phyloP scores from a whole-genome alignment of 1,140 invertebrate genomes.

The Belonocnema kinseyi region DNA sequence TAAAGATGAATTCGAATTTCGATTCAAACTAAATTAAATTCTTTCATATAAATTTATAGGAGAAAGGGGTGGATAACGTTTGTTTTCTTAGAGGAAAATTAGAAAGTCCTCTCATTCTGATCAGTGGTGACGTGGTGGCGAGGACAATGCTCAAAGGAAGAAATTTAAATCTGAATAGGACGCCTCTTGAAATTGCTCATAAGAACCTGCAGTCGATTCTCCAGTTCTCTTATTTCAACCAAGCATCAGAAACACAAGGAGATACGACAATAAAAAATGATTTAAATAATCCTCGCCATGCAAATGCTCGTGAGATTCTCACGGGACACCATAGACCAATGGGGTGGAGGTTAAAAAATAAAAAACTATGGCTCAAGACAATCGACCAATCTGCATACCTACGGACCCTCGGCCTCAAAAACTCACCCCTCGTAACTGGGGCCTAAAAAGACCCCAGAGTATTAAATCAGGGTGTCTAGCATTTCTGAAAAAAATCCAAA shows the following conservation, averaged over 20 bases:
- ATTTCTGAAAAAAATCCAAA: too few species aligned
- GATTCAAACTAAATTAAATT: too few species aligned
- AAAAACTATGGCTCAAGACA: slow-evolving; percentile 55
- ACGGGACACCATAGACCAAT: slow-evolving; percentile 37
- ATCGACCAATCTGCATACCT: slow-evolving; percentile 56
- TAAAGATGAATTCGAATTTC: too few species aligned
- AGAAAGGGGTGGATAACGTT: slow-evolving; percentile 37
- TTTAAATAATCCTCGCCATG: slow-evolving; percentile 54
- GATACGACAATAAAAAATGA: slow-evolving; percentile 56
- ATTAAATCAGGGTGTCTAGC: too few species aligned
- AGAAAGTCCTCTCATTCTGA: slow-evolving; percentile 43
- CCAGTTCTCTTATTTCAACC: slow-evolving; percentile 42
- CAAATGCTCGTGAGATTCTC: slow-evolving; percentile 52
- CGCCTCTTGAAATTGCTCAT: slow-evolving; percentile 53
- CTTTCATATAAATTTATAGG: too few species aligned
- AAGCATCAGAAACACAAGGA: slow-evolving; percentile 55
- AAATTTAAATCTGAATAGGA: slow-evolving; percentile 54
- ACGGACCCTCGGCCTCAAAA: slow-evolving; percentile 35
- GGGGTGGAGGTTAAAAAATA: slow-evolving; percentile 33
- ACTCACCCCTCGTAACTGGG: slow-evolving; percentile 20
- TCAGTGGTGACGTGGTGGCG: slow-evolving; percentile 57
- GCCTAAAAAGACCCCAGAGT: neutral
- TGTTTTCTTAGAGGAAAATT: slow-evolving; percentile 59
- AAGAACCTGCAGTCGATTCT: slow-evolving; percentile 53
- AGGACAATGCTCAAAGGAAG: slow-evolving; percentile 54